Base-by-base conservation (phyloP, 2,888 invertebrate species). In the Chaetogeoica ovagalla region DNA sequence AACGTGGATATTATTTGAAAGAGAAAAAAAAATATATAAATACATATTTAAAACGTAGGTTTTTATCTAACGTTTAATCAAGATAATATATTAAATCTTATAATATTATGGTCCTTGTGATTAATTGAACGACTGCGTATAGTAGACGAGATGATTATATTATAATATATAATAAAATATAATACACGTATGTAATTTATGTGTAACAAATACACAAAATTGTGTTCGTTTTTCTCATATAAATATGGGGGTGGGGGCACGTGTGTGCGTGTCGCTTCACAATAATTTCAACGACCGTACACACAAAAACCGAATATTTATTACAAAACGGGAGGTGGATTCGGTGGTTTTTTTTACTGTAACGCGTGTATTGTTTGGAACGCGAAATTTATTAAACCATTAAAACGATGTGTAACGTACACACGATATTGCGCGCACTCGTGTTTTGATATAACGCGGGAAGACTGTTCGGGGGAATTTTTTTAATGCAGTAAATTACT, bases 31-130 rank as follows among this genome's bases (percentile, higher is more conserved):
- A 4, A 57, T 8, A 9, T 23, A 60, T 23, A 52, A 1, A 9
- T 9, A 21, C 8, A 21, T 39, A 21, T 70, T 57, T 57, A 71
- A 63, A 74, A 66, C 23, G 43, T 66, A 39, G 57, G 23, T 75
- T 66, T 57, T 65, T 74, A 75, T 75, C 74, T 75, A 65, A 65
- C 13, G 65, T 57, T 75, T 57, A 75, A 75, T 75, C 74, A 66
- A 75, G 65, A n/a, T 19, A 65, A n/a, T 19, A 65, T 66, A 39
- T 73, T 30, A n/a, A 72, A 43, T 52, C 52, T 52, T 21, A 65
- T 37, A n/a, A 37, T n/a, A n/a, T n/a, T n/a, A n/a, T 17, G 52
- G 23, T 2, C 15, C 57, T 21, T 74, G 74, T 75, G 74, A 75
- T 75, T 75, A 75, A 75, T 75, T 57, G 65, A 21, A 63, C 73